Percentiles rank a stretch among this genome's conserved stretches.
Evolutionary conservation across 2,113 vertebrate genomes (phyloP).

Genomic region (Hippoglossus stenolepis): DNA sequence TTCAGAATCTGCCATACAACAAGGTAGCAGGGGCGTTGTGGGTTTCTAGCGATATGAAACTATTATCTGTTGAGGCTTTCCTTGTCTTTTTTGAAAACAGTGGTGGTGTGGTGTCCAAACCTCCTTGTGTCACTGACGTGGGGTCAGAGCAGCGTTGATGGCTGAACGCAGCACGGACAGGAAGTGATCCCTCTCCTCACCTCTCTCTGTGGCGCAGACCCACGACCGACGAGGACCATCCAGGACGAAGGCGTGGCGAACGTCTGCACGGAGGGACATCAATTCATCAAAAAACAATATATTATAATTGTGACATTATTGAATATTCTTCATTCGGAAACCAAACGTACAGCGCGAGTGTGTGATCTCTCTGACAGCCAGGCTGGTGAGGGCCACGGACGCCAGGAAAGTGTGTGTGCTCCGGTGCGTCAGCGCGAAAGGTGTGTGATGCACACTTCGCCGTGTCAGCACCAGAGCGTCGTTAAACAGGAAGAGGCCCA

Average conservation of each 20-base stretch:
- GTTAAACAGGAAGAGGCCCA: constrained; percentile 88
- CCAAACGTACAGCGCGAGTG: constrained; percentile 83
- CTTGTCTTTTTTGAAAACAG: too few species aligned
- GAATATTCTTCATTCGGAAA: not conserved
- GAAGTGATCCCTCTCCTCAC: constrained; percentile 80
- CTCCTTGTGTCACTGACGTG: constrained; percentile 27
- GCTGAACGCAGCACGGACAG: constrained; percentile 76
- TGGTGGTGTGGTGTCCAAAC: constrained; percentile 24
- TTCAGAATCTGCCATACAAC: too few species aligned
- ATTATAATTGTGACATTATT: not conserved
- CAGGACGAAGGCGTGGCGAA: constrained; percentile 84
- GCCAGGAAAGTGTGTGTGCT: constrained; percentile 84
- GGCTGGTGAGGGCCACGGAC: constrained; percentile 79
- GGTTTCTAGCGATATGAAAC: not conserved
- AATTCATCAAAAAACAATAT: not conserved
- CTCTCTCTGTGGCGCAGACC: constrained; percentile 81
- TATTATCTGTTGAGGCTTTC: too few species aligned
- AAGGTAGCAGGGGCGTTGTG: too few species aligned
- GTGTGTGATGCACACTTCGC: constrained; percentile 65
- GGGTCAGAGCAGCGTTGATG: constrained; percentile 63
- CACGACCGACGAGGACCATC: constrained; percentile 80
- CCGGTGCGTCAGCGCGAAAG: constrained; percentile 76
- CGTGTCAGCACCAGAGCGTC: constrained; percentile 80
- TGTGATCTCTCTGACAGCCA: constrained; percentile 79
- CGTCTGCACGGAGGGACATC: constrained; percentile 68